phyloP scores from a whole-genome alignment of 2,888 invertebrate genomes.

The Rhagium mordax region DNA sequence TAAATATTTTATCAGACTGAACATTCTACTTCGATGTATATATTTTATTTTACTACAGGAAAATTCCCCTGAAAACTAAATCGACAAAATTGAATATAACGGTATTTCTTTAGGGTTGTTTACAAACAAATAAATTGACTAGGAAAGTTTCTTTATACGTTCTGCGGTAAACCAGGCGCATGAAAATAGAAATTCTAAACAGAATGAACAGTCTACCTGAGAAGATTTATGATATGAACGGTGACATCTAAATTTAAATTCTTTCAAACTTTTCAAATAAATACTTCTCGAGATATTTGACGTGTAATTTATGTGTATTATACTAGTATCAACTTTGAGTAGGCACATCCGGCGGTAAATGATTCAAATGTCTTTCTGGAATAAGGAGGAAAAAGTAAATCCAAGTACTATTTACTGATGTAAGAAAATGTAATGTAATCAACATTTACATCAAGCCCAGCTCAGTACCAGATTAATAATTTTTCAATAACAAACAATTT shows the following conservation, averaged over 20 bases:
- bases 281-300: slow-evolving; percentile 1
- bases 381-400: no score
- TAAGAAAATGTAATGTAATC: no score
- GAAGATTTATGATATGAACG: background rate
- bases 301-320: background rate
- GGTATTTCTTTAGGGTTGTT: background rate
- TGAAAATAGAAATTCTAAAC: slow-evolving; percentile 2
- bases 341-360: no score
- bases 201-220: slow-evolving; percentile 13
- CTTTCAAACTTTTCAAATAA: slow-evolving; percentile 5
- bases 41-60: background rate
- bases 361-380: no score
- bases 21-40: no score
- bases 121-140: background rate
- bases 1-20: no score
- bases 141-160: background rate
- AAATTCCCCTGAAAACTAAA: background rate
- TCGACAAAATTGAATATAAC: background rate
- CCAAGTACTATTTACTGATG: no score
- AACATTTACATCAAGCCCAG: no score
- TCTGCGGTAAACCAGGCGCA: background rate
- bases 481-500: no score
- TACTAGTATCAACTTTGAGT: background rate
- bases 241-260: slow-evolving; percentile 20
- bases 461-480: no score